A percentile compares a stretch with the other conserved stretches of the same genome.
These are phyloP conservation scores for Acrobasis suavella DNA, from an alignment of 2,888 invertebrate genomes.

Conservation along the genomic window DNA sequence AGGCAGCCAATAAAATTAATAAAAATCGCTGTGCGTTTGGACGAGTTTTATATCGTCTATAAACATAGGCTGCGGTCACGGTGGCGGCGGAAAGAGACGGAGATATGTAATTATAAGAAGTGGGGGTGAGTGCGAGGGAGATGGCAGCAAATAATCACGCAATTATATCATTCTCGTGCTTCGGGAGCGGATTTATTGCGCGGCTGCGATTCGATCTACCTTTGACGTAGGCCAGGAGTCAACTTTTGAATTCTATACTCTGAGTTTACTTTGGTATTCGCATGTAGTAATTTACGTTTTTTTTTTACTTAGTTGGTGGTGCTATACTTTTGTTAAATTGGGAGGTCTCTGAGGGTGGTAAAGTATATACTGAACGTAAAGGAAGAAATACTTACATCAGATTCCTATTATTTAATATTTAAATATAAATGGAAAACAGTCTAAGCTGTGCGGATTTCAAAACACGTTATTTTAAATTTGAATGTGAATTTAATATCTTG, in stretches of 20 bases:
- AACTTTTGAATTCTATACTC: background rate
- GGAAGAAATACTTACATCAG: no score
- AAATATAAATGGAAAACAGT: no score
- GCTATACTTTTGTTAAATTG: no score
- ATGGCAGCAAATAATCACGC: constrained; percentile 46
- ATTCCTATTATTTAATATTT: no score
- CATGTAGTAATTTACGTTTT: no score
- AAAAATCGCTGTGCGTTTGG: constrained; percentile 6
- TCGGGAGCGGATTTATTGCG: constrained; percentile 55
- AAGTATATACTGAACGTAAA: no score
- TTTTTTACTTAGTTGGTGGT: no score
- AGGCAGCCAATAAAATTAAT: constrained; percentile 14
- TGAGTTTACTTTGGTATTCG: no score
- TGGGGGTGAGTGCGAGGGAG: constrained; percentile 6
- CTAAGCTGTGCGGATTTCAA: no score
- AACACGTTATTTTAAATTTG: no score
- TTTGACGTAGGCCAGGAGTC: constrained; percentile 21
- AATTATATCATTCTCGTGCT: constrained; percentile 60
- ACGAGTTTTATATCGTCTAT: constrained; percentile 11
- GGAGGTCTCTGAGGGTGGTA: no score
- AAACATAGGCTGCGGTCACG: constrained; percentile 14
- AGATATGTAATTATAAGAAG: background rate
- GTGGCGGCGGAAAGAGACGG: constrained; percentile 5
- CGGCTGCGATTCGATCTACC: constrained; percentile 50
- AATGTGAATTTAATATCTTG: no score